Percentiles rank a stretch among this genome's conserved stretches.
Evolutionary conservation across 2,113 vertebrate genomes (phyloP).

Genomic region (Fulmarus glacialis): DNA sequence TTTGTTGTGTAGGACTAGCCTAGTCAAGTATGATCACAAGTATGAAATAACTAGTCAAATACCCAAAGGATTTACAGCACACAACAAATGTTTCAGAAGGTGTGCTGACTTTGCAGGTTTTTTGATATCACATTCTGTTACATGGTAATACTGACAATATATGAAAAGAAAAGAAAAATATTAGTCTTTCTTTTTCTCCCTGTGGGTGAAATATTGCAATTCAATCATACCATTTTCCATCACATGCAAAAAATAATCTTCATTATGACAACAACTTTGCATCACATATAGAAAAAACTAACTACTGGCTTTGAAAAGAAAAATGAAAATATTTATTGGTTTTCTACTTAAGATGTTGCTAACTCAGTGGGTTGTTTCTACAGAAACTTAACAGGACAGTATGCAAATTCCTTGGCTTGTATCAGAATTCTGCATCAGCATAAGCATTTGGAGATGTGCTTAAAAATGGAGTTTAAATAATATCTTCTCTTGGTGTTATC

Average conservation of each 20-base stretch:
- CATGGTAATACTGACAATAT: background rate
- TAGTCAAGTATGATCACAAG: background rate
- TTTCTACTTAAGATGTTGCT: background rate
- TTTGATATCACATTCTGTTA: constrained; percentile 29
- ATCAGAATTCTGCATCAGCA: background rate
- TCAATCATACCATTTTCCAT: background rate
- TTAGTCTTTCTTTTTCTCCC: background rate
- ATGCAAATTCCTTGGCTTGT: background rate
- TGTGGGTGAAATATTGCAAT: background rate
- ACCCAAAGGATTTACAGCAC: background rate
- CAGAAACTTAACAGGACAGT: background rate
- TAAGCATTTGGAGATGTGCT: background rate
- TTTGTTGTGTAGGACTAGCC: background rate
- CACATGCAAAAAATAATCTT: background rate
- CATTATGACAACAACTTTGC: background rate
- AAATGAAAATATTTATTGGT: background rate
- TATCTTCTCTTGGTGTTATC: background rate
- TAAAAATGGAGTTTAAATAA: constrained; percentile 28
- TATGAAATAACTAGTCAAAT: background rate
- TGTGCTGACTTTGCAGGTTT: constrained; percentile 21
- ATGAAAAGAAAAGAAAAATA: constrained; percentile 22
- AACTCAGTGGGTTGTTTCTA: background rate
- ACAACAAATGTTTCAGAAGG: background rate
- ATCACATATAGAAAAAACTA: background rate
- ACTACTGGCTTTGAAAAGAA: background rate